A percentile compares a stretch with the other conserved stretches of the same genome.
Evolutionary conservation across 2,797 vertebrate species (phyloP).

Genomic region (Lindbergichthys nudifrons): DNA sequence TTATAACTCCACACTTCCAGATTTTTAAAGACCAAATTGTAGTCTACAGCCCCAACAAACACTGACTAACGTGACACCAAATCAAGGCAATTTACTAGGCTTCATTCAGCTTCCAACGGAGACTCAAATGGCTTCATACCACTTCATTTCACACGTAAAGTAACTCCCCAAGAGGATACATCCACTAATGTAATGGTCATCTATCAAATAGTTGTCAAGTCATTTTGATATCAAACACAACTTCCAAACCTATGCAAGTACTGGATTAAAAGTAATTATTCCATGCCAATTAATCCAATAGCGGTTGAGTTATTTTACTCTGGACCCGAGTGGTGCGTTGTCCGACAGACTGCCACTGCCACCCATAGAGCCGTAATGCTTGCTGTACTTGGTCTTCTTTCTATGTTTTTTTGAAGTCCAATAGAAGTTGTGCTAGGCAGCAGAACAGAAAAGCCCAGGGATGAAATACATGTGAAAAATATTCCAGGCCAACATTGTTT

Average conservation of each 20-base stretch:
- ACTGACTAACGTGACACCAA: neutral
- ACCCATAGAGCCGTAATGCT: neutral
- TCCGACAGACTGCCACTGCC: neutral
- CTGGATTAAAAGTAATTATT: neutral
- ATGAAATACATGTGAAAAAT: constrained; percentile 32
- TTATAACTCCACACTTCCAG: neutral
- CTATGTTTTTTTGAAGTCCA: neutral
- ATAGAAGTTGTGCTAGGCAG: neutral
- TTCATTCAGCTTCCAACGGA: neutral
- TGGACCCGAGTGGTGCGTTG: neutral
- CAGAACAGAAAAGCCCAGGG: constrained; percentile 13
- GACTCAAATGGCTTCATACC: neutral
- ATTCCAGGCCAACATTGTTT: neutral
- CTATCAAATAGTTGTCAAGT: neutral
- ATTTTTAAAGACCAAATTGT: neutral
- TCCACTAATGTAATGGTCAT: neutral
- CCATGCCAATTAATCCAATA: too few species aligned
- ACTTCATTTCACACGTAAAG: neutral
- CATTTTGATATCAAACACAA: neutral
- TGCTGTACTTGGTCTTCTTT: neutral
- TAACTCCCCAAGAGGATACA: constrained; percentile 1
- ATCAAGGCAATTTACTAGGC: neutral
- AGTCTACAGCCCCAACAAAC: neutral
- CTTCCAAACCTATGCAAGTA: neutral
- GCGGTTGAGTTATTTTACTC: neutral